Base-by-base conservation (phyloP, 92 coral and sea anemone species). In the Epizoanthus rinbou region DNA sequence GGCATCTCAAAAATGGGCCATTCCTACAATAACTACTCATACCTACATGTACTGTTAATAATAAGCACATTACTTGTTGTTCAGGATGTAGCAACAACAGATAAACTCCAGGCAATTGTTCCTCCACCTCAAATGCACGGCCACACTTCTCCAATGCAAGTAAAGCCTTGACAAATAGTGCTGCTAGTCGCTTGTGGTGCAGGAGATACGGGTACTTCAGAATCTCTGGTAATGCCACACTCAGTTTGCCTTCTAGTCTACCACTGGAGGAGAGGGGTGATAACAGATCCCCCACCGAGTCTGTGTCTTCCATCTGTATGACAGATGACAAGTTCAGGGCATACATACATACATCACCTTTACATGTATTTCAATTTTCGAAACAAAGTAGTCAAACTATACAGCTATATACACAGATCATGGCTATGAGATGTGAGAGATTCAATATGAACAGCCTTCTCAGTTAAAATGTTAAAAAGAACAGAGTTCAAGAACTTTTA, bases 21-120 rank as follows among this genome's bases (percentile, higher is more conserved):
- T 50, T 50, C 53, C 52, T 13, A 50, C 15, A 15, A 50, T 50
- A 10, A 50, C 54, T 50, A 50, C 13, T 1, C 14, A 4, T 7
- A 64, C 24, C 0, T n/a, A n/a, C n/a, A n/a, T n/a, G 21, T 19
- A n/a, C 68, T 8, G 10, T 13, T 13, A 3, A 9, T 8, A 0
- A 2, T 13, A 70, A 28, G 31, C 7, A 23, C 64, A 63, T 21
- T 62, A 96, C 99, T 92, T 93, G 70, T 0, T 54, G 67, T 59
- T 82, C 74, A 3, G 93, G 96, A 74, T 96, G 98, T 13, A 96
- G 73, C 50, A 94, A 52, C 53, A 97, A 82, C 35, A 97, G 63
- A 80, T 94, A 94, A 3, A 91, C 81, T 0, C 99, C 99, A 64
- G 99, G 91, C 9, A 87, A 17, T 53, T 92, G 94, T 39, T 91